A percentile compares a stretch with the other conserved stretches of the same genome.
phyloP scores from a whole-genome alignment of 2,113 vertebrate genomes.

The Planiliza haematocheilus region DNA sequence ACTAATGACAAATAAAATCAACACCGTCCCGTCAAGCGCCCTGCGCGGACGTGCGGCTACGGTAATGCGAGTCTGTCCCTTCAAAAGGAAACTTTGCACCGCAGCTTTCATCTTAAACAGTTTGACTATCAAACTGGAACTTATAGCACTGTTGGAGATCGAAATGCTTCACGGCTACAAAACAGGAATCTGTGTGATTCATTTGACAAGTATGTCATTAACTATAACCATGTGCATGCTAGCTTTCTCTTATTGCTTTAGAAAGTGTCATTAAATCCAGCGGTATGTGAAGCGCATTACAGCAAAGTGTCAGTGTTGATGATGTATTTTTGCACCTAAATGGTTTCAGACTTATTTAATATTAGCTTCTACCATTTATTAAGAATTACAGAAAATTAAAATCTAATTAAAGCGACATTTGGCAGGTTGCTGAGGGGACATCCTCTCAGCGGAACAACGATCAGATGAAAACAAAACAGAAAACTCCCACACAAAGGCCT shows the following conservation, averaged over 20 bases:
- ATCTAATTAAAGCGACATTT: neutral
- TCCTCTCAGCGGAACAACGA: neutral
- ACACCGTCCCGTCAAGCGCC: neutral
- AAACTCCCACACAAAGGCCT: neutral
- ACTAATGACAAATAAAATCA: slow-evolving; percentile 42
- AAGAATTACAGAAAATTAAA: neutral
- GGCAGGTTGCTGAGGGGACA: rapidly evolving
- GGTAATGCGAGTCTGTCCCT: neutral
- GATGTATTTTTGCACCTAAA: too few relatives aligned
- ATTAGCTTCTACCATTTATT: neutral
- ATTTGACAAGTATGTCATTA: neutral
- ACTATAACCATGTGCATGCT: slow-evolving; percentile 14
- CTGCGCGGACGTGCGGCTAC: neutral
- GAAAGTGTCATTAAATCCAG: neutral
- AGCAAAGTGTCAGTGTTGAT: too few relatives aligned
- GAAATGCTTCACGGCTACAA: neutral
- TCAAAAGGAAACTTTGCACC: slow-evolving; percentile 7
- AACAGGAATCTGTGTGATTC: neutral
- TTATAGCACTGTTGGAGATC: slow-evolving; percentile 1
- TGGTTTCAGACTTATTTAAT: neutral
- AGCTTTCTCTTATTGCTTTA: neutral
- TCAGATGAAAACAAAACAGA: slow-evolving; percentile 1
- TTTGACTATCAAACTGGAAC: neutral
- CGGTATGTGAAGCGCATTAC: neutral
- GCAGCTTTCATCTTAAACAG: slow-evolving; percentile 3